Conservation (phyloP, 2,888 invertebrate genomes). For the Xestia rhomboidea region DNA sequence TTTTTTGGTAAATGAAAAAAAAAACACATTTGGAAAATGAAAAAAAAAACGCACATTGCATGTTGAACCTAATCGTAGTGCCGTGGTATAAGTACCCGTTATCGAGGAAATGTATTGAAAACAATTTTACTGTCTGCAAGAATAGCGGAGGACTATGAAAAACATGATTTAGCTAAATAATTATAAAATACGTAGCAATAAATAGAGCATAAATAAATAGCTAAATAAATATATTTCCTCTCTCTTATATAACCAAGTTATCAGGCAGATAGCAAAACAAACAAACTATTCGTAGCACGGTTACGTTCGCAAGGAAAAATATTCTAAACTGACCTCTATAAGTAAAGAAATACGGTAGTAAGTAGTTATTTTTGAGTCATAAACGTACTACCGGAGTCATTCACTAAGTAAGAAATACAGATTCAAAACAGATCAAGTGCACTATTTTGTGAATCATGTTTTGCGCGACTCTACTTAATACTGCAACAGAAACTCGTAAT, state of each 20-base stretch:
- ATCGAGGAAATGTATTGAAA: too few relatives aligned
- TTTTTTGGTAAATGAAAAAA: too few relatives aligned
- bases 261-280: too few relatives aligned
- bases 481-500: not conserved
- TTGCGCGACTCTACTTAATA: not conserved
- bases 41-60: too few relatives aligned
- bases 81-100: too few relatives aligned
- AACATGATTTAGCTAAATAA: not conserved
- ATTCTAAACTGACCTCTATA: not conserved
- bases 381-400: not conserved
- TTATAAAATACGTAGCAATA: not conserved
- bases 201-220: too few relatives aligned
- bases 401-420: not conserved
- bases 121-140: not conserved
- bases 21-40: too few relatives aligned
- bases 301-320: not conserved
- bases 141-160: not conserved
- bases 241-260: not conserved
- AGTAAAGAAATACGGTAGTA: not conserved
- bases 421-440: not conserved
- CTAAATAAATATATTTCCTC: too few relatives aligned
- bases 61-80: too few relatives aligned
- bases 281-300: not conserved
- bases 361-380: not conserved
- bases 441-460: not conserved